A percentile compares a stretch with the other conserved stretches of the same genome.
phyloP scores from a whole-genome alignment of 2,888 invertebrate species.

The Pasiphila rectangulata region DNA sequence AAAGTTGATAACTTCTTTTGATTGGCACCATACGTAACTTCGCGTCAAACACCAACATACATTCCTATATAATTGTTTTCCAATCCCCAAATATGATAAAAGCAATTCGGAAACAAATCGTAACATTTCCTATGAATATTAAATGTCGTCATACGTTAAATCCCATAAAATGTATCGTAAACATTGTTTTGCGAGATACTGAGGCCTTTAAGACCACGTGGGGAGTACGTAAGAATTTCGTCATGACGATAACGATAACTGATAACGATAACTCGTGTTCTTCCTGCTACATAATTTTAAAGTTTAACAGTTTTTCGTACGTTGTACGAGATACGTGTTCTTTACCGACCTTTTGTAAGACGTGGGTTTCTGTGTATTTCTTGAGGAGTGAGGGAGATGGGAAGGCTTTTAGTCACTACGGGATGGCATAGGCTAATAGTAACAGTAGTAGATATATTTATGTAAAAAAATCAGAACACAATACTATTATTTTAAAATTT shows the following conservation, averaged over 20 bases:
- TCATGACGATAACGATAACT: slow-evolving; percentile 35
- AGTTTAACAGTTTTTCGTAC: slow-evolving; percentile 1
- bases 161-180: slow-evolving; percentile 22
- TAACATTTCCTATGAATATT: slow-evolving; percentile 30
- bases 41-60: slow-evolving; percentile 5
- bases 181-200: slow-evolving; percentile 18
- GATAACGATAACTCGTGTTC: slow-evolving; percentile 46
- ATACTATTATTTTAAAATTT: too few species aligned
- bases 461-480: too few species aligned
- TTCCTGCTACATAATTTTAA: slow-evolving; percentile 27
- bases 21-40: slow-evolving; percentile 14
- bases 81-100: slow-evolving; percentile 27
- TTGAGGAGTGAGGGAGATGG: too few species aligned
- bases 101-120: slow-evolving; percentile 24
- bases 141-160: slow-evolving; percentile 26
- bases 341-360: too few species aligned
- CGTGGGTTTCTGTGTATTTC: too few species aligned
- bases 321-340: not conserved
- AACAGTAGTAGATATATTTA: too few species aligned
- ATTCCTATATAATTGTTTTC: slow-evolving; percentile 22
- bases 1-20: slow-evolving; percentile 2
- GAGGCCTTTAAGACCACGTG: slow-evolving; percentile 37
- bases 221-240: slow-evolving; percentile 41
- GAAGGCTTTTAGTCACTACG: too few species aligned
- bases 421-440: too few species aligned